Percentiles rank a stretch among this genome's conserved stretches.
Evolutionary conservation across 2,113 vertebrate genomes (phyloP).

Genomic region (Microcebus murinus): DNA sequence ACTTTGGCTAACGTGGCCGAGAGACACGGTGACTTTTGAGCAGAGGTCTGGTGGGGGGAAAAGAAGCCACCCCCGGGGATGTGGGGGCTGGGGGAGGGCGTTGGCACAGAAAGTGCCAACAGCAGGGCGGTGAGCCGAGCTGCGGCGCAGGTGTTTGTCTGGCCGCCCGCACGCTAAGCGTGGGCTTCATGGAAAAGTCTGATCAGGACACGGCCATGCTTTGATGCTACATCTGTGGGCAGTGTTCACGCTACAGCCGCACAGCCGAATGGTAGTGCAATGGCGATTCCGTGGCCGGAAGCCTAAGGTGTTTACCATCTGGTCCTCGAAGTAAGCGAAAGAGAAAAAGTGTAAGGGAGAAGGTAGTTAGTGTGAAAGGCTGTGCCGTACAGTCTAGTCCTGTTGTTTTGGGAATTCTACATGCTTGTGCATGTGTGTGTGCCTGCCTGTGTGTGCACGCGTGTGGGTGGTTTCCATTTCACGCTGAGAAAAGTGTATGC

Average conservation of each 20-base stretch:
- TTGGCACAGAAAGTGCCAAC: too few relatives aligned
- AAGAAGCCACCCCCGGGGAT: not conserved
- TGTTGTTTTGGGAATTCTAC: not conserved
- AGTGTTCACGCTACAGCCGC: not conserved
- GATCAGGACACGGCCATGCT: too few relatives aligned
- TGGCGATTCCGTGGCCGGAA: rapidly evolving
- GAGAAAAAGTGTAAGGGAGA: not conserved
- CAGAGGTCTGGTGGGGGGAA: too few relatives aligned
- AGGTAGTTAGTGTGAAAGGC: not conserved
- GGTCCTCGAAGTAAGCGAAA: too few relatives aligned
- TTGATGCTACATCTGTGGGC: rapidly evolving
- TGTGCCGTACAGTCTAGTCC: rapidly evolving
- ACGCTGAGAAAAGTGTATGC: too few relatives aligned
- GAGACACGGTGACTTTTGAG: too few relatives aligned
- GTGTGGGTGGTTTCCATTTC: not conserved
- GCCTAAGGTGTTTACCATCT: not conserved
- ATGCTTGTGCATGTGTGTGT: too few relatives aligned
- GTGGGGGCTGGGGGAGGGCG: too few relatives aligned
- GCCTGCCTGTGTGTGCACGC: not conserved
- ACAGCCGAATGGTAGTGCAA: too few relatives aligned
- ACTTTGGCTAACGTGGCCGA: rapidly evolving
- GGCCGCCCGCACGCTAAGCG: too few relatives aligned
- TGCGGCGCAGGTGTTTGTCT: too few relatives aligned
- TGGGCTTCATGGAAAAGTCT: not conserved
- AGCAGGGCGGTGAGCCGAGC: not conserved